A percentile compares a stretch with the other conserved stretches of the same genome.
Conservation (phyloP, 2,888 invertebrate species). For the Darwinula stevensoni region DNA sequence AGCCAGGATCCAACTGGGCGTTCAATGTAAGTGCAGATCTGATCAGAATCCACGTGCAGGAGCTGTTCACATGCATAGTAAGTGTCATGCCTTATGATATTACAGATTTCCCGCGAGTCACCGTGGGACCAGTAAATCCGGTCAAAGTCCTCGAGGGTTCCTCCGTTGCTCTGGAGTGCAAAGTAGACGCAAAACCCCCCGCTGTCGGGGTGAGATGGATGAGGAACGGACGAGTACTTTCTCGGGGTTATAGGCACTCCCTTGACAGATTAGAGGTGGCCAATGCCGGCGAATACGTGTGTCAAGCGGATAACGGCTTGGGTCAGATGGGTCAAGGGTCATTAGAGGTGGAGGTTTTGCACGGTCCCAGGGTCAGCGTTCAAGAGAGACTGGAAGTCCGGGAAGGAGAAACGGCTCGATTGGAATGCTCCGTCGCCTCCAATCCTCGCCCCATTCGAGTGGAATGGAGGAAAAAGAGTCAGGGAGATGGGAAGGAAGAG, state of each 20-base stretch:
- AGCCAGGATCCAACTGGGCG: constrained; percentile 45
- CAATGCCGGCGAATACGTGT: constrained; percentile 61
- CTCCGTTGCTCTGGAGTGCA: constrained; percentile 52
- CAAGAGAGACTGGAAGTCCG: no score
- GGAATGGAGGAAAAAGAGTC: constrained; percentile 9
- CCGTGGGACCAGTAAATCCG: constrained; percentile 69
- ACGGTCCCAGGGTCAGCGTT: constrained; percentile 7
- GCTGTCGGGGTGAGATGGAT: constrained; percentile 62
- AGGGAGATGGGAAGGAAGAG: background rate
- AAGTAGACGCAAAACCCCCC: constrained; percentile 65
- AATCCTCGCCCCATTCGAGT: constrained; percentile 10
- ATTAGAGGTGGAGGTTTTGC: constrained; percentile 7
- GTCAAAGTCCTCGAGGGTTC: constrained; percentile 60
- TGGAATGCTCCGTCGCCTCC: constrained; percentile 10
- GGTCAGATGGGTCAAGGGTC: constrained; percentile 20
- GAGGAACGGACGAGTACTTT: constrained; percentile 31
- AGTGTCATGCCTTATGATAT: no score
- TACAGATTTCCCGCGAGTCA: constrained; percentile 74
- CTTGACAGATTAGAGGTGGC: constrained; percentile 36
- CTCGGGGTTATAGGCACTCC: constrained; percentile 30
- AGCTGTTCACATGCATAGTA: no score
- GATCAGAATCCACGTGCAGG: no score
- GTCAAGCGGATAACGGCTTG: constrained; percentile 57
- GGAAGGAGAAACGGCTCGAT: constrained; percentile 9
- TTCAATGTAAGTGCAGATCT: constrained; percentile 82